Conservation (phyloP, 1,140 invertebrate genomes). For the Magallana ariakensis region DNA sequence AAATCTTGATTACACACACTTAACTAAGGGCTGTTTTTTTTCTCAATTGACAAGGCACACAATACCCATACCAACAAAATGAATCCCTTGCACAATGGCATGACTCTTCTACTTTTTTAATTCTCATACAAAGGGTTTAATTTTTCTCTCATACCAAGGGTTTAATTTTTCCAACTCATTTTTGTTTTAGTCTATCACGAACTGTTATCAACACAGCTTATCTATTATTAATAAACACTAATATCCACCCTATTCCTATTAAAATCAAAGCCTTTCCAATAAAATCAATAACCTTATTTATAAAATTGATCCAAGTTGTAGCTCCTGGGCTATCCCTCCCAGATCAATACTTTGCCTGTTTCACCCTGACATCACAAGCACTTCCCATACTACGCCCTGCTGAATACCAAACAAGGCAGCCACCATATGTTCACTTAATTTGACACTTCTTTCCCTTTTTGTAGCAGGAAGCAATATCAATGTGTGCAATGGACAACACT, state of each 20-base stretch:
- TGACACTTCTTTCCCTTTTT: background rate
- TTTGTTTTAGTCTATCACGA: no score
- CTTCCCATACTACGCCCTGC: background rate
- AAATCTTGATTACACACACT: no score
- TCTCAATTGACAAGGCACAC: no score
- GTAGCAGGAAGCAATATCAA: constrained; percentile 12
- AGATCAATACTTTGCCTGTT: background rate
- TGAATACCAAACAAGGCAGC: background rate
- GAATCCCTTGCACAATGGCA: no score
- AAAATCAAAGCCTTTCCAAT: constrained; percentile 22
- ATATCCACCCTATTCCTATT: background rate
- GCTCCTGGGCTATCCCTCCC: background rate
- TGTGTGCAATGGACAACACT: constrained; percentile 4
- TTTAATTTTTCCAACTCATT: no score
- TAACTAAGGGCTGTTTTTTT: no score
- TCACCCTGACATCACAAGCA: background rate
- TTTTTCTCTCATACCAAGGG: no score
- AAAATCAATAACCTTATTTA: constrained; percentile 15
- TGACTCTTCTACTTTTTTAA: no score
- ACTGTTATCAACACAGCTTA: no score
- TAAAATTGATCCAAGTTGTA: constrained; percentile 3
- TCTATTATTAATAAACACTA: no score
- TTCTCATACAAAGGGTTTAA: no score
- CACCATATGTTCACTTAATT: constrained; percentile 16
- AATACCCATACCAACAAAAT: no score